Base-by-base conservation (phyloP, 2,888 invertebrate genomes). In the Eristalinus aeneus region DNA sequence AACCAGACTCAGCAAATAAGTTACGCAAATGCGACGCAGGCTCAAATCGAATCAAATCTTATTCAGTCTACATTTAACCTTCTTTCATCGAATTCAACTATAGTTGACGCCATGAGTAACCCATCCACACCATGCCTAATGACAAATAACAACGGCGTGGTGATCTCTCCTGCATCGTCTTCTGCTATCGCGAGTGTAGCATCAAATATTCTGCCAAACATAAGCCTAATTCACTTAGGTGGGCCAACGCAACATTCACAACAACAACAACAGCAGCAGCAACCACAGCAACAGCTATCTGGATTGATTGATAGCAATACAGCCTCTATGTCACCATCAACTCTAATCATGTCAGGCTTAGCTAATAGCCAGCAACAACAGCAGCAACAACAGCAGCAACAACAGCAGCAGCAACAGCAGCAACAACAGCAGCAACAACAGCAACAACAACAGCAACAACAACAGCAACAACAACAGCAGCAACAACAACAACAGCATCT, bases 151-250 rank as follows among this genome's bases (percentile, higher is more conserved):
- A 72, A 69, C 22, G 76, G 77, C 1, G 74, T 86, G 82, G 76
- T 86, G 9, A 78, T 82, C 32, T 65, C 86, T 0, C 77, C 86
- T 2, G 72, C 68, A 9, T 53, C 76, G 2, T 64, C 76, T n/a
- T 27, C 58, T 53, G 46, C 63, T n/a, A 34, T 46, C 10, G 39
- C 61, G 16, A 71, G 60, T 53, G 60, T 64, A 8, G 34, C 76
- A 34, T 23, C 87, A 1, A 87, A 76, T 79, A 23, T 87, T 8
- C 60, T 79, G 32, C 82, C 87, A 23, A 87, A 83, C 34, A 87
- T 87, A 39, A 79, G 74, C 11, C 63, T 86, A 0, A 82, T 86
- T n/a, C 86, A 86, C 16, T 65, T 86, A 54, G 77, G 77, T 0
- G 36, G 69, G 2, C 71, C 74, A 2, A 46, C 84, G 61, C 74